Percentiles rank a stretch among this genome's conserved stretches.
These are phyloP conservation scores for Magallana gigas DNA, from an alignment of 1,140 invertebrate species.

Conservation along the genomic window DNA sequence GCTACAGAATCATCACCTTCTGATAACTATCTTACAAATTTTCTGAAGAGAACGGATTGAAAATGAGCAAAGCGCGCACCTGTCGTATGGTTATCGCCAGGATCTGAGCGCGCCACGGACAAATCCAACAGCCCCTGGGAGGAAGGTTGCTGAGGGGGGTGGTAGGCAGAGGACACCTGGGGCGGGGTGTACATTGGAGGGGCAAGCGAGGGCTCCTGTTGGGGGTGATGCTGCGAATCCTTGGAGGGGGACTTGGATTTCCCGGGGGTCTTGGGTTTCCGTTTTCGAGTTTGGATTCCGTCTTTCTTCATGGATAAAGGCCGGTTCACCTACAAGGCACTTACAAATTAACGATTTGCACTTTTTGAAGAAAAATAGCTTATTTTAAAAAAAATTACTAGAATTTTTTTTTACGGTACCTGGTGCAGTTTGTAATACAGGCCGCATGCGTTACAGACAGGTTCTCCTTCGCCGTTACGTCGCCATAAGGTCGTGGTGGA, in stretches of 20 bases:
- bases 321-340: constrained; percentile 91
- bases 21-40: neutral
- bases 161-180: constrained; percentile 7
- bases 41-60: neutral
- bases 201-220: neutral
- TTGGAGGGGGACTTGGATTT: constrained; percentile 38
- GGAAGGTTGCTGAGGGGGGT: neutral
- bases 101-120: constrained; percentile 48
- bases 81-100: constrained; percentile 41
- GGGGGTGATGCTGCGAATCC: neutral
- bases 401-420: constrained; percentile 79
- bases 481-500: constrained; percentile 97
- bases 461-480: constrained; percentile 96
- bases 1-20: constrained; percentile 17
- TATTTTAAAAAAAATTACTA: neutral
- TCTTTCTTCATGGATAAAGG: constrained; percentile 99
- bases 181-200: constrained; percentile 24
- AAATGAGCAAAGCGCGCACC: neutral
- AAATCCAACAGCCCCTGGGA: constrained; percentile 43
- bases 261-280: constrained; percentile 83
- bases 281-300: constrained; percentile 97
- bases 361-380: too few species aligned
- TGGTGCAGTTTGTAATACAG: constrained; percentile 98
- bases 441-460: constrained; percentile 98
- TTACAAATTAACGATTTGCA: too few species aligned